A percentile compares a stretch with the other conserved stretches of the same genome.
Conservation (phyloP, 2,888 invertebrate genomes). For the Agapostemon virescens region DNA sequence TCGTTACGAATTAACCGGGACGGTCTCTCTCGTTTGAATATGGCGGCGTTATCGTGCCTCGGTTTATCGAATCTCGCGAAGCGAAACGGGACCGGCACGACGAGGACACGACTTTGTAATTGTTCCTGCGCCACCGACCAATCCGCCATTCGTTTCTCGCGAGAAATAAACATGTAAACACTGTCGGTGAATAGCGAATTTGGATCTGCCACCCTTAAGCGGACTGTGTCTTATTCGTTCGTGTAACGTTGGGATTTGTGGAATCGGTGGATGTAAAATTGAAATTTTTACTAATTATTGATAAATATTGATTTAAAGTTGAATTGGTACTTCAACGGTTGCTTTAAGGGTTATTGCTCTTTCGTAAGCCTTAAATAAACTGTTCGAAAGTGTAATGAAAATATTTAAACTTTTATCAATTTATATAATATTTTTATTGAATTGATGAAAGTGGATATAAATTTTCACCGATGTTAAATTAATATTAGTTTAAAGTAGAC, state of each 20-base stretch:
- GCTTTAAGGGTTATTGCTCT: background rate
- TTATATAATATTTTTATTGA: background rate
- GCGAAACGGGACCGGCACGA: constrained; percentile 12
- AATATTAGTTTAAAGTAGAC: background rate
- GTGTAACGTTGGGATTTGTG: background rate
- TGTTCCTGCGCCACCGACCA: constrained; percentile 36
- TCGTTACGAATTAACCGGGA: constrained; percentile 28
- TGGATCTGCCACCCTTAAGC: background rate
- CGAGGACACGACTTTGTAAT: constrained; percentile 35
- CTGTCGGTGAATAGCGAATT: background rate
- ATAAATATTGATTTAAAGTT: background rate
- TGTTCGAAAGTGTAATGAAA: background rate
- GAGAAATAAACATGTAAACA: background rate
- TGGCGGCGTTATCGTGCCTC: constrained; percentile 69
- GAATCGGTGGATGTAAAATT: background rate
- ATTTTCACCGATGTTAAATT: background rate
- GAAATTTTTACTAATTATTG: background rate
- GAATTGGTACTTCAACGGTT: background rate
- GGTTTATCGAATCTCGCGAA: constrained; percentile 30
- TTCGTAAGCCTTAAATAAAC: background rate
- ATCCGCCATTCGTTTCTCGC: constrained; percentile 36
- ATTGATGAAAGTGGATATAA: background rate
- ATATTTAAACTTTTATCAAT: background rate
- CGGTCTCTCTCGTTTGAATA: constrained; percentile 37
- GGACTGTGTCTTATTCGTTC: background rate